Base-by-base conservation (phyloP, 1,140 invertebrate species). In the Galleria mellonella region DNA sequence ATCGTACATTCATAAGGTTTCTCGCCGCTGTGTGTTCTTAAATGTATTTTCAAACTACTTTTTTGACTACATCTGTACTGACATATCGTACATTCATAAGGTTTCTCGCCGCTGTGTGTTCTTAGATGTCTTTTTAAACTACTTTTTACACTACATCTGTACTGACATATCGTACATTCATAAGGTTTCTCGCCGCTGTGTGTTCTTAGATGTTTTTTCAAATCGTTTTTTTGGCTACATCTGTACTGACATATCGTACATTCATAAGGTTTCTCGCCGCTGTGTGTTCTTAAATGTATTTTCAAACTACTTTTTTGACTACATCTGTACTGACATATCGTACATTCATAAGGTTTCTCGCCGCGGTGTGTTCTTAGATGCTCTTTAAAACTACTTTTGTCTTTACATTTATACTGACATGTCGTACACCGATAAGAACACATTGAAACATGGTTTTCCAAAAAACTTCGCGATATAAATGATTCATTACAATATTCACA, bases 1-100 rank as follows among this genome's bases (percentile, higher is more conserved):
- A 89, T 78, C 42, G 89, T 89, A 67, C 92, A 93, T 6, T 88
- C 87, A 47, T 89, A 91, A 0, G 90, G 90, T 4, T 15, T 13
- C 11, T 17, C 14, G 14, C 6, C n/a, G 9, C 13, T n/a, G 11
- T 37, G 35, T 4, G 14, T 23, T 37, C 17, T 37, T 17, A 37
- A 17, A 17, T 37, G 35, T 7, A n/a, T n/a, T n/a, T 37, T 30
- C 9, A 13, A 12, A 45, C 37, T 29, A 29, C 33, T 30, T 15
- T 17, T 17, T 17, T 37, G 13, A 13, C 17, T 37, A 10, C 14
- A 37, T 13, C 9, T 37, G 9, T 15, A 15, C 17, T 37, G 14
- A 13, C 35, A 37, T 10, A 37, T 11, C 9, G 14, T 37, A 15
- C 35, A 37, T 37, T 37, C 35, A 15, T 37, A 37, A 4, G 35